Conservation (phyloP, 2,888 invertebrate genomes). For the Lordiphosa fenestrarum region DNA sequence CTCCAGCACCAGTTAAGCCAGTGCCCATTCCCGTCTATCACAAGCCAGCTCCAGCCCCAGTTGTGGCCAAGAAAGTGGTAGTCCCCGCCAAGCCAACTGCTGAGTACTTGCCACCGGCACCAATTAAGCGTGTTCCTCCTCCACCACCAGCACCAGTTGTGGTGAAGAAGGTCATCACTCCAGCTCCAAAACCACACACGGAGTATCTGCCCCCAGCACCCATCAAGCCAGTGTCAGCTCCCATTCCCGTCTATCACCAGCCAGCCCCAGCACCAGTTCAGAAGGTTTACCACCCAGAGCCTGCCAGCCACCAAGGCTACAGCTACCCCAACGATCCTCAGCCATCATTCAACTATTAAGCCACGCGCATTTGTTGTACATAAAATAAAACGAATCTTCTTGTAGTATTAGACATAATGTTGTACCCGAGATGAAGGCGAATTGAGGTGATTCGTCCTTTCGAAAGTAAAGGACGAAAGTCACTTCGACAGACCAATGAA, state of each 20-base stretch:
- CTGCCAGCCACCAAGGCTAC: conserved; percentile 52
- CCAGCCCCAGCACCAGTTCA: conserved; percentile 28
- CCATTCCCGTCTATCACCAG: conserved; percentile 11
- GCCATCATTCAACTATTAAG: conserved; percentile 72
- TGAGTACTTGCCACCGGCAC: conserved; percentile 29
- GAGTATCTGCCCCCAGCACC: no score
- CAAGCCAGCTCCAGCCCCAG: conserved; percentile 25
- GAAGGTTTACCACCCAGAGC: conserved; percentile 19
- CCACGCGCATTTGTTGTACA: conserved; percentile 35
- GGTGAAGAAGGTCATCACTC: conserved; percentile 3
- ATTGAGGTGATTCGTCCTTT: conserved; percentile 21
- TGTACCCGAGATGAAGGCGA: conserved; percentile 22
- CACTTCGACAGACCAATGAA: conserved; percentile 29
- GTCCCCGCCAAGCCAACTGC: conserved; percentile 9
- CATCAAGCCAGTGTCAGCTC: conserved; percentile 17
- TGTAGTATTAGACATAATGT: conserved; percentile 69
- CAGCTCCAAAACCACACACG: neutral
- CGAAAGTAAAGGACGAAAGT: conserved; percentile 20
- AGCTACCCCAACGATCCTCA: conserved; percentile 76
- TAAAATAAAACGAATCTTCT: conserved; percentile 34
- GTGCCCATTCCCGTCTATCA: conserved; percentile 15
- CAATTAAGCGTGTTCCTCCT: neutral
- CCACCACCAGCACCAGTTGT: conserved; percentile 34
- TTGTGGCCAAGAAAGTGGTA: conserved; percentile 9
- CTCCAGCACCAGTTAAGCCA: conserved; percentile 27